These are phyloP conservation scores for Hapalemur alaotrensis DNA, from an alignment of 2,797 vertebrate genomes.

Conservation along the genomic window DNA sequence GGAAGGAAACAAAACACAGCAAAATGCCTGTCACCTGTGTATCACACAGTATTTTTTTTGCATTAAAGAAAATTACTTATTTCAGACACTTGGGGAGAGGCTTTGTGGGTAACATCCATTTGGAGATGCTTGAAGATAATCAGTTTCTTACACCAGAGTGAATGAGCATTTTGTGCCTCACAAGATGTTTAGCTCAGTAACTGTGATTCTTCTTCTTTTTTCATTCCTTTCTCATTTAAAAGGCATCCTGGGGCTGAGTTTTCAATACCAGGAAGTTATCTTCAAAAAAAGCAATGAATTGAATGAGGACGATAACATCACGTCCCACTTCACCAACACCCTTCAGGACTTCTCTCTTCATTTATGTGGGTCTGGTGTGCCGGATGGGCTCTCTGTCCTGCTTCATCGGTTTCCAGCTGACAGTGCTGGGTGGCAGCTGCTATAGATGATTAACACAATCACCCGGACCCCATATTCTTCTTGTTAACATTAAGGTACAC, in stretches of 20 bases:
- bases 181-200: not conserved
- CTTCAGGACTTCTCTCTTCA: not conserved
- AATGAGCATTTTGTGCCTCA: not conserved
- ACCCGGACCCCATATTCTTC: not conserved
- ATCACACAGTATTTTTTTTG: not conserved
- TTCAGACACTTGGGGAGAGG: not conserved
- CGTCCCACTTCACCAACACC: not conserved
- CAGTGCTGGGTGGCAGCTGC: not conserved
- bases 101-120: not conserved
- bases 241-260: not conserved
- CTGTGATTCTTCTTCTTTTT: not conserved
- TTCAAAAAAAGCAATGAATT: not conserved
- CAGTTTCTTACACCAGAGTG: not conserved
- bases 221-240: slow-evolving; percentile 15
- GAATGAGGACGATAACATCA: not conserved
- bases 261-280: not conserved
- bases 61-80: not conserved
- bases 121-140: not conserved
- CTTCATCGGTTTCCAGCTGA: not conserved
- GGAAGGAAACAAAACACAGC: slow-evolving; percentile 4
- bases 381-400: not conserved
- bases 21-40: not conserved
- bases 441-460: not conserved
- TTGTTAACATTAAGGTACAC: not conserved
- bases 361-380: not conserved